Evolutionary conservation across 2,113 vertebrate species (phyloP), one percentile per base, ranked within the genome.

Genomic region (Anolis sagrei): DNA sequence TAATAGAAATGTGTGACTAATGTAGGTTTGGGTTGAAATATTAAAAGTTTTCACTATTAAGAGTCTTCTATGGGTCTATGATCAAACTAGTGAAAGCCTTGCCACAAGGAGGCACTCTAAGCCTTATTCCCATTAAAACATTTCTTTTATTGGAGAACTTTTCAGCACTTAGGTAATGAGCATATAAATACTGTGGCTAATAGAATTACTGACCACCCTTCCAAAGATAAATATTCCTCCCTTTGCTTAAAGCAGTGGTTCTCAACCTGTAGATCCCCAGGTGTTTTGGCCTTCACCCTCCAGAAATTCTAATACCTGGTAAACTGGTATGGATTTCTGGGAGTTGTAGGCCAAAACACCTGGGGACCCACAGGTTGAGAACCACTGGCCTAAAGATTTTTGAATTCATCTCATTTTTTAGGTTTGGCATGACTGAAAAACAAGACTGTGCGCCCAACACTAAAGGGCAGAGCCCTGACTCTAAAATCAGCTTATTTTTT

Each of bases 381-480:
- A n/a, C n/a, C n/a, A n/a, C n/a, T n/a, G n/a, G n/a, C 36, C 69
- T 29, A 39, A 23, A 36, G 48, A 73, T 34, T n/a, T 74, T 16
- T 61, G 36, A 73, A 74, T 61, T 83, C 14, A 83, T 83, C 61
- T 39, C 75, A 44, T 48, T 75, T 64, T 64, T 13, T 39, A 83
- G 58, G 29, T 21, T 21, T 78, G 27, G 61, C 14, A 11, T 13
- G 7, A 72, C 48, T 74, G 51, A 6, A 73, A 27, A 39, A 73
- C 68, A 39, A 72, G 27, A 39, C 11, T 61, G 27, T 44, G 25
- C 9, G 7, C 34, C 16, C 25, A 72, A 18, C 51, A 73, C 8
- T 82, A 36, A 32, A 70, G 70, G 25, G 49, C 32, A 82, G 48
- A 39, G 25, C 27, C 1, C 29, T 76, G 29, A 34, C 51, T 10